Conservation (phyloP, 1,140 invertebrate genomes). For the Micrasema minimum region DNA sequence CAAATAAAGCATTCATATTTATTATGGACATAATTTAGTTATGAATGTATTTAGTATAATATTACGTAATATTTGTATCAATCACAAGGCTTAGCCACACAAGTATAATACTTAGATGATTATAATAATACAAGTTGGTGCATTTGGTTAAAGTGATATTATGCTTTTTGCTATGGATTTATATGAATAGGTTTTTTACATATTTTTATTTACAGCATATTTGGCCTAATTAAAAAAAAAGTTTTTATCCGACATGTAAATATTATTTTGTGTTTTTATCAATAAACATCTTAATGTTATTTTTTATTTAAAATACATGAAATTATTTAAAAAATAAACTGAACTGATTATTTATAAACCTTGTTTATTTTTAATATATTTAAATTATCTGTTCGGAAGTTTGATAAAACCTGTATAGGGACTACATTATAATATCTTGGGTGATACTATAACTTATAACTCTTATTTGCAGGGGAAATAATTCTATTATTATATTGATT, state of each 20-base stretch:
- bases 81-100: constrained; percentile 24
- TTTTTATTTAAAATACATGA: constrained; percentile 36
- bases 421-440: too few relatives aligned
- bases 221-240: constrained; percentile 18
- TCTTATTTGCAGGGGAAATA: too few relatives aligned
- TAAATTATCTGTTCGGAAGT: too few relatives aligned
- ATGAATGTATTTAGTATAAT: too few relatives aligned
- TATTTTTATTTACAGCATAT: constrained; percentile 18
- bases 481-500: too few relatives aligned
- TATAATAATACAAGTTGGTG: constrained; percentile 13
- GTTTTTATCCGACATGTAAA: constrained; percentile 4
- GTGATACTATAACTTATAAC: too few relatives aligned
- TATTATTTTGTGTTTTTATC: constrained; percentile 25
- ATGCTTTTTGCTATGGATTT: constrained; percentile 20
- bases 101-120: constrained; percentile 2
- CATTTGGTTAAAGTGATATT: constrained; percentile 34
- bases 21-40: too few relatives aligned
- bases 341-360: constrained; percentile 53
- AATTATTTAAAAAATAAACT: constrained; percentile 49
- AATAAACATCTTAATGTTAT: constrained; percentile 26
- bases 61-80: not conserved
- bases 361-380: constrained; percentile 3
- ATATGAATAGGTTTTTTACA: constrained; percentile 5
- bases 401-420: too few relatives aligned
- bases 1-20: not conserved